phyloP scores from a whole-genome alignment of 2,888 invertebrate genomes.

The Ectemnius cavifrons region DNA sequence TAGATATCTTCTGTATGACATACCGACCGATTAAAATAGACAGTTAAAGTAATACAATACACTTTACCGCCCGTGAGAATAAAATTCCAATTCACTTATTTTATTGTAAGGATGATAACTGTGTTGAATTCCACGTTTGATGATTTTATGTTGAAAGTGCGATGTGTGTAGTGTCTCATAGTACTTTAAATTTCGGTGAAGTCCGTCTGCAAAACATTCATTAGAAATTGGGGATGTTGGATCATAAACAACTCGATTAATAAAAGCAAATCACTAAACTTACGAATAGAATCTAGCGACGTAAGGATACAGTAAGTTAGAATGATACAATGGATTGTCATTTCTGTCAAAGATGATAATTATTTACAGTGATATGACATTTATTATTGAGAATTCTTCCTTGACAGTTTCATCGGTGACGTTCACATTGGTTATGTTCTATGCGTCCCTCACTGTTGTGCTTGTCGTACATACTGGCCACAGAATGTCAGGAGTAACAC shows the following conservation, averaged over 20 bases:
- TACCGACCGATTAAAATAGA: conserved; percentile 5
- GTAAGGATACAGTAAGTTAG: conserved; percentile 36
- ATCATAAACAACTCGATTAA: neutral
- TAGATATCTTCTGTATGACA: neutral
- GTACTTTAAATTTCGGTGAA: conserved; percentile 88
- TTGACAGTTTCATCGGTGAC: too few relatives aligned
- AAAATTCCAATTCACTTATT: conserved; percentile 91
- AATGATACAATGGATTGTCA: conserved; percentile 38
- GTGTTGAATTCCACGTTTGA: conserved; percentile 89
- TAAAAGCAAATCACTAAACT: conserved; percentile 30
- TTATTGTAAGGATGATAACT: conserved; percentile 92
- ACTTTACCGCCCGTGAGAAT: conserved; percentile 84
- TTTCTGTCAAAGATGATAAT: conserved; percentile 17
- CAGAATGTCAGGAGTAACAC: too few relatives aligned
- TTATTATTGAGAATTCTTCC: too few relatives aligned
- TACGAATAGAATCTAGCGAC: conserved; percentile 37
- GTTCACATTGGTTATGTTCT: too few relatives aligned
- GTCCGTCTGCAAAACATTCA: conserved; percentile 80
- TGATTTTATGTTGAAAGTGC: conserved; percentile 86
- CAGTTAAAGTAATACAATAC: conserved; percentile 19
- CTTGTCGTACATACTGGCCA: too few relatives aligned
- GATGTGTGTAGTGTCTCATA: conserved; percentile 89
- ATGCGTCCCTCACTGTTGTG: too few relatives aligned
- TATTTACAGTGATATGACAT: too few relatives aligned
- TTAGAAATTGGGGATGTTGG: neutral